Base-by-base conservation (phyloP, 2,888 invertebrate genomes). In the Tetropium fuscum region DNA sequence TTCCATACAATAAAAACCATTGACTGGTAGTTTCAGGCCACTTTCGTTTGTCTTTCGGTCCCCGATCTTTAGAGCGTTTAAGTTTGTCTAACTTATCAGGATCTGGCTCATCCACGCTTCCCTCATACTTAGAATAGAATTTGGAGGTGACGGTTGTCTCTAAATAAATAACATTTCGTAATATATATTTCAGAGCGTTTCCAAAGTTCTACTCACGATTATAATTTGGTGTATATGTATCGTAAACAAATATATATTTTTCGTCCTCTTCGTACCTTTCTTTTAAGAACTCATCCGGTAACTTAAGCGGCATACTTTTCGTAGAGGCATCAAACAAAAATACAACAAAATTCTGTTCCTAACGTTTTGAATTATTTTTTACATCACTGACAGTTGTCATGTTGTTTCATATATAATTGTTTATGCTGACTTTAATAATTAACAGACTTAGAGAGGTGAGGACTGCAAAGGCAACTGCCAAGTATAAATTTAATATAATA, bases 121-220 rank as follows among this genome's bases (percentile, higher is more conserved):
- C 65, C 49, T 81, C 79, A 63, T 77, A 70, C 63, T 71, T 76
- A 5, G 79, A 75, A 63, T 80, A 81, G 65, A 81, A 80, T 66
- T 81, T 81, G 6, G 73, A 66, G 3, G 80, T 75, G n/a, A 78
- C 57, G 13, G 62, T 61, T 3, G 74, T 66, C 48, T 69, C 78
- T 78, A 53, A 54, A 71, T 34, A 34, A 53, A 18, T 47, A 20
- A 2, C 11, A 32, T 27, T 15, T 22, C 11, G 8, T 40, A 30
- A 3, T 22, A 18, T 44, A n/a, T n/a, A 2, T 30, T 47, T 2
- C 40, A n/a, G n/a, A 32, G 11, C 32, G 4, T 11, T 11, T 1
- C 5, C 6, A 20, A 36, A 27, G 10, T 19, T 3, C 7, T 45
- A 68, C 71, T 72, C 63, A 75, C 77, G 69, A 10, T 73, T 71